A percentile compares a stretch with the other conserved stretches of the same genome.
Evolutionary conservation across 2,888 invertebrate species (phyloP).

Genomic region (Drosophila macrospina): DNA sequence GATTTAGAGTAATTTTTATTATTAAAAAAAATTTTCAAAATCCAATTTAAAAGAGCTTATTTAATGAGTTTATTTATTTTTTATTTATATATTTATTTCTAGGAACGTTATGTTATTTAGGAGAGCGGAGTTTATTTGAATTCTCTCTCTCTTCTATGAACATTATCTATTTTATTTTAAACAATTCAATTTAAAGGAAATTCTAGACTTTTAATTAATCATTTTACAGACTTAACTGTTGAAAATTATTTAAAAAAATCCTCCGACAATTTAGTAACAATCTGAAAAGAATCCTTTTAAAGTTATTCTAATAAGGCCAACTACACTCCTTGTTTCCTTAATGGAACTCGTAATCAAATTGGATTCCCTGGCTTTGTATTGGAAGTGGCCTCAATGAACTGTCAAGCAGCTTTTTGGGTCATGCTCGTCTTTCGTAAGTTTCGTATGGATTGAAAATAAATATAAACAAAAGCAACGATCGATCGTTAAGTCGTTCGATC

Average conservation of each 20-base stretch:
- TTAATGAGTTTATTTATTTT: too few relatives aligned
- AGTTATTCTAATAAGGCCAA: neutral
- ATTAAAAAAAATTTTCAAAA: too few relatives aligned
- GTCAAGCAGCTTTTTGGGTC: constrained; percentile 58
- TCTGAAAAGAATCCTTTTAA: neutral
- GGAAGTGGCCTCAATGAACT: constrained; percentile 18
- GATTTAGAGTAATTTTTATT: too few relatives aligned
- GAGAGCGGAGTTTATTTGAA: too few relatives aligned
- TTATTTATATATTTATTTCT: too few relatives aligned
- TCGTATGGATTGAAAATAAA: constrained; percentile 28
- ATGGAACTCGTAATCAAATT: neutral
- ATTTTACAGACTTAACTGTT: neutral
- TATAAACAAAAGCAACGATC: constrained; percentile 32
- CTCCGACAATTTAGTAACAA: too few relatives aligned
- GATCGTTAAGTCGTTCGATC: constrained; percentile 17
- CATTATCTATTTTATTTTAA: too few relatives aligned
- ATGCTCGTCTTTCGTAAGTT: constrained; percentile 56
- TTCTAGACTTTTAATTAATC: too few relatives aligned
- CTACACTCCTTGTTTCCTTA: neutral
- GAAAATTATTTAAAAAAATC: neutral
- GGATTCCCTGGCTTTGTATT: constrained; percentile 2
- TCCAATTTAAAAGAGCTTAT: too few relatives aligned
- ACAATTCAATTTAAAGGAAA: too few relatives aligned
- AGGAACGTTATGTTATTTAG: too few relatives aligned
- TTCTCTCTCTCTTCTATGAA: too few relatives aligned